Evolutionary conservation across 1,140 invertebrate genomes (phyloP).

Genomic region (Charaxes varanes): DNA sequence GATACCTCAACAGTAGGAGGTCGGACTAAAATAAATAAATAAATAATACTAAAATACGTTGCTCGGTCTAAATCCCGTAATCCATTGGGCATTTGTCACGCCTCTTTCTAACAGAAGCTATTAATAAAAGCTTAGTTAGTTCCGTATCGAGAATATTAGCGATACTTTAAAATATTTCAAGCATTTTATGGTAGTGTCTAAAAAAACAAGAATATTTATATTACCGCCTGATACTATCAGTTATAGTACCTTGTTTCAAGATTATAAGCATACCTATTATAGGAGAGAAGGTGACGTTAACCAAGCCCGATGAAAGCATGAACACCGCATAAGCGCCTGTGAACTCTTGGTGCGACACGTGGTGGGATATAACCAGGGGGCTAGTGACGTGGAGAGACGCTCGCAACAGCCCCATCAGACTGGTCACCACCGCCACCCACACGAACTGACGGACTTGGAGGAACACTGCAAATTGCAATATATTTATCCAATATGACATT

Average conservation of each 20-base stretch:
- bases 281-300: slow-evolving; percentile 45
- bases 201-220: background rate
- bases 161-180: too few relatives aligned
- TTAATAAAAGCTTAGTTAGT: too few relatives aligned
- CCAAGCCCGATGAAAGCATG: slow-evolving; percentile 41
- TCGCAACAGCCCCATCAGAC: slow-evolving; percentile 37
- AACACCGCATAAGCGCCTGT: slow-evolving; percentile 55
- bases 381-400: slow-evolving; percentile 53
- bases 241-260: too few relatives aligned
- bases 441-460: slow-evolving; percentile 38
- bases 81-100: too few relatives aligned
- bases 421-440: slow-evolving; percentile 38
- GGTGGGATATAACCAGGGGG: slow-evolving; percentile 50
- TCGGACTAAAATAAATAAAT: too few relatives aligned
- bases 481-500: background rate
- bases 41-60: too few relatives aligned
- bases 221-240: too few relatives aligned
- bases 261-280: slow-evolving; percentile 40
- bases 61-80: too few relatives aligned
- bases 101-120: too few relatives aligned
- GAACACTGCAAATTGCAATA: slow-evolving; percentile 33
- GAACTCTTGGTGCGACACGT: slow-evolving; percentile 48
- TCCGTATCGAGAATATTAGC: too few relatives aligned
- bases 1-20: too few relatives aligned
- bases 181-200: background rate